phyloP scores from a whole-genome alignment of 1,140 invertebrate genomes.

The Neuroterus valhalla region DNA sequence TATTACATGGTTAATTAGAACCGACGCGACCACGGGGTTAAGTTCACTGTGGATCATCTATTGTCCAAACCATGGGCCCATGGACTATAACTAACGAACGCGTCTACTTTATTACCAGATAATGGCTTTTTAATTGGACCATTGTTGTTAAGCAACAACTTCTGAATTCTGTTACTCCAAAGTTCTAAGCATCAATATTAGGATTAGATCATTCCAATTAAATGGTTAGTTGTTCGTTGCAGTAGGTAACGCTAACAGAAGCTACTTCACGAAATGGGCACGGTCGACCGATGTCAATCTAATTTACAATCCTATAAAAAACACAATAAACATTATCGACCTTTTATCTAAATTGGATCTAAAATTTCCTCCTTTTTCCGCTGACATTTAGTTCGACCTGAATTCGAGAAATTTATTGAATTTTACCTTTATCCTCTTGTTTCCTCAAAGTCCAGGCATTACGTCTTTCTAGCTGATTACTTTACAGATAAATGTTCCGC shows the following conservation, averaged over 20 bases:
- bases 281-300: too few relatives aligned
- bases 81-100: conserved; percentile 36
- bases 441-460: too few relatives aligned
- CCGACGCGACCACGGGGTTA: conserved; percentile 50
- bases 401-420: too few relatives aligned
- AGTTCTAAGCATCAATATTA: background rate
- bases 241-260: background rate
- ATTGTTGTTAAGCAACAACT: conserved; percentile 6
- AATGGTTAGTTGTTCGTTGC: background rate
- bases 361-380: too few relatives aligned
- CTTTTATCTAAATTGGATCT: too few relatives aligned
- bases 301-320: too few relatives aligned
- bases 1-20: conserved; percentile 68
- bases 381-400: too few relatives aligned
- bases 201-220: background rate
- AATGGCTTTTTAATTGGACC: conserved; percentile 24
- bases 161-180: background rate
- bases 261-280: too few relatives aligned
- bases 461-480: too few relatives aligned
- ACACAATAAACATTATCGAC: too few relatives aligned
- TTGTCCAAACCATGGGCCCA: conserved; percentile 48
- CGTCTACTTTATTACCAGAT: conserved; percentile 21
- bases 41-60: conserved; percentile 54
- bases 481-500: too few relatives aligned
- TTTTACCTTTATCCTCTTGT: too few relatives aligned